phyloP scores from a whole-genome alignment of 92 coral and sea anemone genomes.

The Virgularia gustaviana region DNA sequence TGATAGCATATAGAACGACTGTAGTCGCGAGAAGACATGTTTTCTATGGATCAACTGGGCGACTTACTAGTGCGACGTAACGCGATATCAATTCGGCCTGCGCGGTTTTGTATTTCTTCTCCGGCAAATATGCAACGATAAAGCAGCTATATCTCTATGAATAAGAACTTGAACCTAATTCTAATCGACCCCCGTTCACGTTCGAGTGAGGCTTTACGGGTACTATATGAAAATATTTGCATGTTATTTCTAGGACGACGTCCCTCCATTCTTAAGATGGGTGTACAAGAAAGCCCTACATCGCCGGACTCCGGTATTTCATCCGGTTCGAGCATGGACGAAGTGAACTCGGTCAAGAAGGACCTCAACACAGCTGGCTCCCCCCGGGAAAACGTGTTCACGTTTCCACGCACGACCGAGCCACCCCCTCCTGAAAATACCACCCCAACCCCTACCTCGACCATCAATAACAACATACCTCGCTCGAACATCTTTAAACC shows the following conservation, averaged over 20 bases:
- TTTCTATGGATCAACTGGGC: too few relatives aligned
- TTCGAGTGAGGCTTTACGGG: background rate
- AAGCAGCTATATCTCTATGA: too few relatives aligned
- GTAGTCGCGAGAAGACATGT: too few relatives aligned
- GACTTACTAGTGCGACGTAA: too few relatives aligned
- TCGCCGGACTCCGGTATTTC: conserved; percentile 99
- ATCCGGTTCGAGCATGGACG: conserved; percentile 71
- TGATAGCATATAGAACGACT: too few relatives aligned
- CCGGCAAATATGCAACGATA: too few relatives aligned
- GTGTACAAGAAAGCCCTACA: conserved; percentile 78
- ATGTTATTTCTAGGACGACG: conserved; percentile 14
- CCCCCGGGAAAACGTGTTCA: conserved; percentile 20
- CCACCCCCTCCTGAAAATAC: background rate
- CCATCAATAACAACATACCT: too few relatives aligned
- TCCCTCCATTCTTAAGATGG: conserved; percentile 32
- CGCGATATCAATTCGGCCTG: too few relatives aligned
- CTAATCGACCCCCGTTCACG: too few relatives aligned
- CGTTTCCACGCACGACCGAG: conserved; percentile 28
- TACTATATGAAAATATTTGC: too few relatives aligned
- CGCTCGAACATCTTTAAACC: background rate
- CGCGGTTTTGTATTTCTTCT: too few relatives aligned
- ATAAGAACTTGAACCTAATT: too few relatives aligned
- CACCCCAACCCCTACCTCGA: background rate
- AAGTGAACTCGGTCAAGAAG: conserved; percentile 71
- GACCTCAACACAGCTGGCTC: conserved; percentile 65